A percentile compares a stretch with the other conserved stretches of the same genome.
Conservation (phyloP, 2,113 vertebrate species). For the Pygathrix nemaeus region DNA sequence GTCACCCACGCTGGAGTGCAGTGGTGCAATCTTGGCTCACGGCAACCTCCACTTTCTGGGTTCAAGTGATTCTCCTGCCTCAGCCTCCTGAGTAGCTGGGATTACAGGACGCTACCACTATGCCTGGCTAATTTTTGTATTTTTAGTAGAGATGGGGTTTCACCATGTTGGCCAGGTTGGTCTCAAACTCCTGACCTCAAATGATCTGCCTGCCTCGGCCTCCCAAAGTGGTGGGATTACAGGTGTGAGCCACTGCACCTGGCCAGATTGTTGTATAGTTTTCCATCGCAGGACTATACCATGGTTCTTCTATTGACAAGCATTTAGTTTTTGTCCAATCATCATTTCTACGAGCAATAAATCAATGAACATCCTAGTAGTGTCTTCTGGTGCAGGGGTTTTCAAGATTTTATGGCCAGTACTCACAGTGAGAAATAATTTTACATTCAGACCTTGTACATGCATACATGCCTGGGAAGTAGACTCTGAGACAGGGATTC, state of each 20-base stretch:
- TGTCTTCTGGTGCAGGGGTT: neutral
- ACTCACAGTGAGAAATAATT: neutral
- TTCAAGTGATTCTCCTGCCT: no score
- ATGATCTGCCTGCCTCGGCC: no score
- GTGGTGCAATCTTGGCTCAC: no score
- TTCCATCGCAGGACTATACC: neutral
- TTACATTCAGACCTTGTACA: neutral
- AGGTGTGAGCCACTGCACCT: no score
- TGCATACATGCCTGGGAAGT: neutral
- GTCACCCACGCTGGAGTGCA: neutral
- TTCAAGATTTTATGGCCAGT: slow-evolving; percentile 14
- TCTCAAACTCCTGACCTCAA: no score
- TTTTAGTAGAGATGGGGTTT: no score
- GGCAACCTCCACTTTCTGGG: no score
- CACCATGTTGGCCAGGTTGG: no score
- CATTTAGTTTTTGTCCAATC: neutral
- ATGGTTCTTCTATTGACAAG: neutral
- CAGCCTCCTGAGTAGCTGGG: no score
- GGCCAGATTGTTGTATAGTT: neutral
- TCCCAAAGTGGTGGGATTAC: no score
- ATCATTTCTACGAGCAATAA: neutral
- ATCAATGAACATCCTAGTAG: neutral
- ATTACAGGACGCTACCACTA: no score
- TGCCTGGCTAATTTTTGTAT: no score
- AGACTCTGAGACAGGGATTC: neutral